These are phyloP conservation scores for Drosophila koepferae DNA, from an alignment of 2,888 invertebrate genomes.

Conservation along the genomic window DNA sequence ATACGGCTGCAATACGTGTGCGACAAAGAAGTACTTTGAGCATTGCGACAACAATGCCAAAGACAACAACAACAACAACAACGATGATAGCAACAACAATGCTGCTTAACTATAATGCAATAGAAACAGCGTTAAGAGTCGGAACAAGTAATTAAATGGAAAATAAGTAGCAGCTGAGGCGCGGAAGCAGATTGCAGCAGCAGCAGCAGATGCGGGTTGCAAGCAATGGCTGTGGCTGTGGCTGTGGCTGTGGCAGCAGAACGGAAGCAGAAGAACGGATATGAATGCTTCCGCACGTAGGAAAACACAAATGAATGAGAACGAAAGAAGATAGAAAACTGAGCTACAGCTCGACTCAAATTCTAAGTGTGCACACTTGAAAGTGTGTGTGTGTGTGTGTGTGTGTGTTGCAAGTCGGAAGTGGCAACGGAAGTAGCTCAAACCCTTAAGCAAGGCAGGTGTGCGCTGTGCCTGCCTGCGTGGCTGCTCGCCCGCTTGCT, in stretches of 20 bases:
- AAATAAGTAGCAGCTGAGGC: slow-evolving; percentile 48
- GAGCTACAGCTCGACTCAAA: slow-evolving; percentile 18
- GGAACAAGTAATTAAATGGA: slow-evolving; percentile 82
- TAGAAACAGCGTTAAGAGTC: slow-evolving; percentile 76
- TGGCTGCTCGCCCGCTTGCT: background rate
- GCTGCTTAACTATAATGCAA: slow-evolving; percentile 42
- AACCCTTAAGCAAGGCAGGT: slow-evolving; percentile 43
- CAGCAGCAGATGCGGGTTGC: slow-evolving; percentile 54
- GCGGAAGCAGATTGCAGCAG: slow-evolving; percentile 59
- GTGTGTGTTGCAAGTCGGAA: slow-evolving; percentile 41
- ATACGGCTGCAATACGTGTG: slow-evolving; percentile 60
- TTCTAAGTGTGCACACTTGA: slow-evolving; percentile 7
- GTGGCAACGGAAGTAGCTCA: slow-evolving; percentile 41
- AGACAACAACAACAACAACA: slow-evolving; percentile 46
- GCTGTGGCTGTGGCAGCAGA: slow-evolving; percentile 20
- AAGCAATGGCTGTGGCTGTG: slow-evolving; percentile 39
- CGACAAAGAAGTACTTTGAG: slow-evolving; percentile 68
- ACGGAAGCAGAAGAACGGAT: slow-evolving; percentile 74
- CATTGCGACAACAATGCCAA: slow-evolving; percentile 44
- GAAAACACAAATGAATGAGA: slow-evolving; percentile 31
- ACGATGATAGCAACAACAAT: slow-evolving; percentile 29
- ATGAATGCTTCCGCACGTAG: slow-evolving; percentile 79
- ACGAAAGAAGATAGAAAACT: slow-evolving; percentile 29
- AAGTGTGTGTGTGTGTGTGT: slow-evolving; percentile 21
- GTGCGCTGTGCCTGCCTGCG: slow-evolving; percentile 18